Percentiles rank a stretch among this genome's conserved stretches.
phyloP scores from a whole-genome alignment of 92 coral and sea anemone species.

The Zoanthus sansibaricus region DNA sequence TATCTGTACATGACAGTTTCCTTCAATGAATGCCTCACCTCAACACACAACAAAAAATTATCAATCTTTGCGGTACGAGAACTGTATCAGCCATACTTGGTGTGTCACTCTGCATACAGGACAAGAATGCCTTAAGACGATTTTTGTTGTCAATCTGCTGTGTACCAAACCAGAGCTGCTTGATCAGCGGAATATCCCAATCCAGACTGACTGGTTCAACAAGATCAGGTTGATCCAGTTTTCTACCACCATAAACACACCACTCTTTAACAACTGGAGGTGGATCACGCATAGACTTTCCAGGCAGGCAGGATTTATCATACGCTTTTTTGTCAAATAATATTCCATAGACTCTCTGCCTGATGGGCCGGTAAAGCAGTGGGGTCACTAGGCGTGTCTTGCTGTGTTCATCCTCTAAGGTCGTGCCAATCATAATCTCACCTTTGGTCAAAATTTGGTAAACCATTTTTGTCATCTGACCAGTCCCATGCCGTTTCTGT shows the following conservation, averaged over 20 bases:
- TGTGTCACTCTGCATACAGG: constrained; percentile 93
- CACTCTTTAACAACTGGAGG: constrained; percentile 91
- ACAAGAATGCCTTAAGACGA: constrained; percentile 91
- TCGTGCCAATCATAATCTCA: constrained; percentile 81
- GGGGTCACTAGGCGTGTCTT: constrained; percentile 83
- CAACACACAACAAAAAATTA: constrained; percentile 91
- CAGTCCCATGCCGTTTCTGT: constrained; percentile 82
- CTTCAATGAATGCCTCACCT: constrained; percentile 59
- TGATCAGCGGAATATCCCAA: constrained; percentile 92
- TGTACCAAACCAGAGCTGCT: constrained; percentile 92
- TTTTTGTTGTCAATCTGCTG: constrained; percentile 81
- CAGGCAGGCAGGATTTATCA: constrained; percentile 50
- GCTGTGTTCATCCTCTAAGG: constrained; percentile 88
- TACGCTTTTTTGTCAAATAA: constrained; percentile 84
- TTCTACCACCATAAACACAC: constrained; percentile 94
- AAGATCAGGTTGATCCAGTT: constrained; percentile 82
- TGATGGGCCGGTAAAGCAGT: constrained; percentile 85
- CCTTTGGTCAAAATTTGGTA: constrained; percentile 94
- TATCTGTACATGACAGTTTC: too few relatives aligned
- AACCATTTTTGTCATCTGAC: constrained; percentile 85
- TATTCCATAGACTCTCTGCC: constrained; percentile 94
- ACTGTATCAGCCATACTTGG: constrained; percentile 94
- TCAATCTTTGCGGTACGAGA: constrained; percentile 90
- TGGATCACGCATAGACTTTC: constrained; percentile 61
- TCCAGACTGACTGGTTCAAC: constrained; percentile 84